Percentiles rank a stretch among this genome's conserved stretches.
Conservation (phyloP, 2,888 invertebrate genomes). For the Alloplasta piceator region DNA sequence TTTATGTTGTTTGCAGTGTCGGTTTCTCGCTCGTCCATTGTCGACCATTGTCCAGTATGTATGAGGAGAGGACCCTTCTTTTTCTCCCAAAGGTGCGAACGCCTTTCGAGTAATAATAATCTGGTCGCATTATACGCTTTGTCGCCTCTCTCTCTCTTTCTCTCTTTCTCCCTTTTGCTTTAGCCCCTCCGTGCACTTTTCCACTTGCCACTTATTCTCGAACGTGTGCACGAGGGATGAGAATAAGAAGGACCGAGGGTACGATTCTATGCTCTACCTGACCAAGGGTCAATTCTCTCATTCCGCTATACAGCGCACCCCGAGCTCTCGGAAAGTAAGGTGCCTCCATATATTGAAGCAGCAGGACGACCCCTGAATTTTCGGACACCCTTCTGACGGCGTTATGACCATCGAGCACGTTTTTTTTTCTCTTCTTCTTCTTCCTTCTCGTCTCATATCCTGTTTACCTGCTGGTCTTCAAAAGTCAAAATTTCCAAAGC, state of each 20-base stretch:
- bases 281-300: constrained; percentile 82
- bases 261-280: constrained; percentile 80
- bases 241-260: constrained; percentile 63
- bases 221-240: constrained; percentile 22
- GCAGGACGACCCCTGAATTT: constrained; percentile 32
- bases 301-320: constrained; percentile 71
- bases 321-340: constrained; percentile 66
- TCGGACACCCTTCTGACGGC: constrained; percentile 52
- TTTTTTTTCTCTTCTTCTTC: constrained; percentile 33
- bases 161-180: constrained; percentile 7
- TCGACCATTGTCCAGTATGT: constrained; percentile 81
- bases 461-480: constrained; percentile 51
- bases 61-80: constrained; percentile 75
- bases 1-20: constrained; percentile 83
- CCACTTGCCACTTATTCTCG: constrained; percentile 56
- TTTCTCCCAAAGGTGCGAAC: constrained; percentile 80
- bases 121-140: constrained; percentile 81
- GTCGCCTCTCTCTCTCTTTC: constrained; percentile 72
- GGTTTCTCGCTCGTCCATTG: constrained; percentile 81
- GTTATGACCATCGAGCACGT: constrained; percentile 31
- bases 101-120: constrained; percentile 81
- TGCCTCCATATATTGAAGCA: constrained; percentile 22
- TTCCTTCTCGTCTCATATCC: constrained; percentile 30
- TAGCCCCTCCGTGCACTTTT: constrained; percentile 11
- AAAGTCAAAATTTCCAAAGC: constrained; percentile 47